phyloP scores from a whole-genome alignment of 1,140 invertebrate genomes.

The Diprion similis region DNA sequence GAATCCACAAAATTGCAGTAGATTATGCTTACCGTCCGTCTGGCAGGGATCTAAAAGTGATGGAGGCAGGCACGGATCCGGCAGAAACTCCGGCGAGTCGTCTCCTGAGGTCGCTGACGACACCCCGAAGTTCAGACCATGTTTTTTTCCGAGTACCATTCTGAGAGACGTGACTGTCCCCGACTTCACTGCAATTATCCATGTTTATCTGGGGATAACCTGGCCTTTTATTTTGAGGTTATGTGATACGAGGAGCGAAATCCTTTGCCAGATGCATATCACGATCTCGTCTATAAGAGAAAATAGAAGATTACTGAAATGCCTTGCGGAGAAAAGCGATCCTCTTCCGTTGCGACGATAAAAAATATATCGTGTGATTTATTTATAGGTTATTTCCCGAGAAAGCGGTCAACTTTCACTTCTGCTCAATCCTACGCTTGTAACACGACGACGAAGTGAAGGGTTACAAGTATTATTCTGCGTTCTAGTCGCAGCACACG shows the following conservation, averaged over 20 bases:
- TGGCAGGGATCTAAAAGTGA: slow-evolving; percentile 78
- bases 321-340: too few relatives aligned
- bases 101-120: slow-evolving; percentile 82
- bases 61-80: slow-evolving; percentile 76
- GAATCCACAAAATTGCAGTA: too few relatives aligned
- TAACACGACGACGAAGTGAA: too few relatives aligned
- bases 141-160: slow-evolving; percentile 47
- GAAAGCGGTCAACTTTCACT: slow-evolving; percentile 37
- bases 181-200: slow-evolving; percentile 39
- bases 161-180: slow-evolving; percentile 12
- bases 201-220: slow-evolving; percentile 26
- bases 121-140: slow-evolving; percentile 82
- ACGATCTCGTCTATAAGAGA: not conserved
- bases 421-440: slow-evolving; percentile 23
- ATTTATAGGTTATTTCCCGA: slow-evolving; percentile 40
- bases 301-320: not conserved
- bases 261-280: slow-evolving; percentile 5
- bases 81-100: slow-evolving; percentile 78
- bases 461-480: too few relatives aligned
- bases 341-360: not conserved
- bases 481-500: slow-evolving; percentile 10
- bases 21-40: slow-evolving; percentile 65
- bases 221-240: slow-evolving; percentile 5
- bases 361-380: slow-evolving; percentile 9
- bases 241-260: slow-evolving; percentile 6